These are phyloP conservation scores for Petrocephalus microphthalmus DNA, from an alignment of 2,113 vertebrate genomes.

Conservation along the genomic window DNA sequence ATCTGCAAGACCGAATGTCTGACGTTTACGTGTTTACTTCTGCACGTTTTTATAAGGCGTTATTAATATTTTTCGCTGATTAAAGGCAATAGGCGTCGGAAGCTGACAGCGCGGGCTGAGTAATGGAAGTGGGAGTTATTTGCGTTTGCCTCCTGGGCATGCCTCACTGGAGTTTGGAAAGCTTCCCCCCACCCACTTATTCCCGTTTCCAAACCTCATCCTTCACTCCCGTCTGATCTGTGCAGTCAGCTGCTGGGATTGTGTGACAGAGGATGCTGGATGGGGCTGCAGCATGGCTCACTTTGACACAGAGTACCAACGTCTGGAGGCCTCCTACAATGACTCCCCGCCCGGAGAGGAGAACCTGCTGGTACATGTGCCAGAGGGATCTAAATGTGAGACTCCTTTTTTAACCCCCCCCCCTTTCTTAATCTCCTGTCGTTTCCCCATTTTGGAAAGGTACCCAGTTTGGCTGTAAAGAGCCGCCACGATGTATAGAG, in stretches of 20 bases:
- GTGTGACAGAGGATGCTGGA: slow-evolving; percentile 22
- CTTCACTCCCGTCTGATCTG: neutral
- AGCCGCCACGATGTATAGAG: neutral
- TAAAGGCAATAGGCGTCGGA: neutral
- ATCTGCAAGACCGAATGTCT: neutral
- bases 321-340: slow-evolving; percentile 85
- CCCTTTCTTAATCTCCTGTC: neutral
- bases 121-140: neutral
- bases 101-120: neutral
- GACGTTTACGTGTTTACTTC: neutral
- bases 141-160: neutral
- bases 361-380: slow-evolving; percentile 82
- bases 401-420: neutral
- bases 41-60: neutral
- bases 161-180: neutral
- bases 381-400: slow-evolving; percentile 89
- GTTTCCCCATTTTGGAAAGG: neutral
- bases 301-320: slow-evolving; percentile 91
- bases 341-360: slow-evolving; percentile 90
- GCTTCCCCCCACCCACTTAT: neutral
- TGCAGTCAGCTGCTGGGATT: slow-evolving; percentile 12
- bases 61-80: neutral
- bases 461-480: neutral
- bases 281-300: slow-evolving; percentile 68
- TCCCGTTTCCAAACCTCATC: neutral